A percentile compares a stretch with the other conserved stretches of the same genome.
Conservation (phyloP, 1,140 invertebrate genomes). For the Wiebesia pumilae region DNA sequence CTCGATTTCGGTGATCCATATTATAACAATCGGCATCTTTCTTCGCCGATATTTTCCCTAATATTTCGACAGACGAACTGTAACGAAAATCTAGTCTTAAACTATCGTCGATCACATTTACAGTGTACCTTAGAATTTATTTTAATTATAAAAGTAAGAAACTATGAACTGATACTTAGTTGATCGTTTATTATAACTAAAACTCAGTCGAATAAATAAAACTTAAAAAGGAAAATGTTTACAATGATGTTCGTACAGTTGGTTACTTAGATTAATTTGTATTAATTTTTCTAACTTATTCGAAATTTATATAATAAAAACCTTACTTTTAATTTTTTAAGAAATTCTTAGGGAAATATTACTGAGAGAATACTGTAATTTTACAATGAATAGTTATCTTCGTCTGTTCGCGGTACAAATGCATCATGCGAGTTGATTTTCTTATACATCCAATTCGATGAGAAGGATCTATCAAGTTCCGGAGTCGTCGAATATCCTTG, state of each 20-base stretch:
- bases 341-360: too few relatives aligned
- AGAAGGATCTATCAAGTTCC: constrained; percentile 40
- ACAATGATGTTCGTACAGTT: background rate
- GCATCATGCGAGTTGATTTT: constrained; percentile 31
- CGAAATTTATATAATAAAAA: background rate
- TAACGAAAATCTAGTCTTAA: constrained; percentile 25
- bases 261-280: background rate
- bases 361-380: background rate
- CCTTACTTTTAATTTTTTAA: too few relatives aligned
- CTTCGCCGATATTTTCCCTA: constrained; percentile 60
- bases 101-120: too few relatives aligned
- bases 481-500: constrained; percentile 54
- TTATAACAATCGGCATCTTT: constrained; percentile 77
- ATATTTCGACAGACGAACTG: constrained; percentile 30
- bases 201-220: background rate
- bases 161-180: too few relatives aligned
- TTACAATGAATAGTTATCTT: constrained; percentile 39
- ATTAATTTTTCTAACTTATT: background rate
- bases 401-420: background rate
- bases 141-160: too few relatives aligned
- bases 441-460: constrained; percentile 53
- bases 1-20: constrained; percentile 80
- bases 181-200: background rate
- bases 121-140: too few relatives aligned
- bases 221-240: background rate